Conservation (phyloP, 1,140 invertebrate species). For the Drosophila tropicalis region DNA sequence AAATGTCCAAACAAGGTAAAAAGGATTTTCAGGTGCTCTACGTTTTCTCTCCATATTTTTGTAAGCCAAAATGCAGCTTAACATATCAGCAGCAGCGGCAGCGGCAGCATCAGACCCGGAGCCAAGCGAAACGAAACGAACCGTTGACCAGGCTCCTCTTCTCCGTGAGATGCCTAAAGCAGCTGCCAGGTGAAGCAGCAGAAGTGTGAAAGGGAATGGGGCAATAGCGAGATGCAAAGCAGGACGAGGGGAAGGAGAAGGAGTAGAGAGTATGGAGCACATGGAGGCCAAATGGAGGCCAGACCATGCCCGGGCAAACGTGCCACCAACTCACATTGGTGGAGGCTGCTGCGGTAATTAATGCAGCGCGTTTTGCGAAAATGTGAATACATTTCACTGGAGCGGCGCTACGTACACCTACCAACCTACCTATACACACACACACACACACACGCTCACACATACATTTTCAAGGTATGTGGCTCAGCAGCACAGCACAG, state of each 20-base stretch:
- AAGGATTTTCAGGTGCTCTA: constrained; percentile 67
- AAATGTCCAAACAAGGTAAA: constrained; percentile 78
- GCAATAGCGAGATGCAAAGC: constrained; percentile 2
- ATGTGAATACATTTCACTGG: constrained; percentile 78
- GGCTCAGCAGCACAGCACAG: neutral
- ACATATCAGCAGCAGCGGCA: constrained; percentile 69
- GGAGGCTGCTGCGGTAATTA: constrained; percentile 78
- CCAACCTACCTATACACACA: constrained; percentile 11
- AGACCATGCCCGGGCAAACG: constrained; percentile 25
- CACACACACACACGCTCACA: constrained; percentile 31
- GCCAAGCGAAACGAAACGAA: constrained; percentile 48
- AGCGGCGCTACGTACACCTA: neutral
- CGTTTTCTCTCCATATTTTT: constrained; percentile 68
- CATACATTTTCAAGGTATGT: constrained; percentile 55
- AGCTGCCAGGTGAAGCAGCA: constrained; percentile 46
- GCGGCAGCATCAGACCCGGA: constrained; percentile 4
- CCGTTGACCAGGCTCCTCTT: constrained; percentile 64
- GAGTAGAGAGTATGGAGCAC: neutral
- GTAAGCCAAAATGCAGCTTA: constrained; percentile 80
- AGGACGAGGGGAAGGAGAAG: neutral
- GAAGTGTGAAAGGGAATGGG: neutral
- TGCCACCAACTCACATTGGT: constrained; percentile 31
- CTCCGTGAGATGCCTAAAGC: constrained; percentile 47
- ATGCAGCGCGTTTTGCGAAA: constrained; percentile 79
- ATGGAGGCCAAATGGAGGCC: constrained; percentile 5